Conservation (phyloP, 2,888 invertebrate genomes). For the Conomelus anceps region DNA sequence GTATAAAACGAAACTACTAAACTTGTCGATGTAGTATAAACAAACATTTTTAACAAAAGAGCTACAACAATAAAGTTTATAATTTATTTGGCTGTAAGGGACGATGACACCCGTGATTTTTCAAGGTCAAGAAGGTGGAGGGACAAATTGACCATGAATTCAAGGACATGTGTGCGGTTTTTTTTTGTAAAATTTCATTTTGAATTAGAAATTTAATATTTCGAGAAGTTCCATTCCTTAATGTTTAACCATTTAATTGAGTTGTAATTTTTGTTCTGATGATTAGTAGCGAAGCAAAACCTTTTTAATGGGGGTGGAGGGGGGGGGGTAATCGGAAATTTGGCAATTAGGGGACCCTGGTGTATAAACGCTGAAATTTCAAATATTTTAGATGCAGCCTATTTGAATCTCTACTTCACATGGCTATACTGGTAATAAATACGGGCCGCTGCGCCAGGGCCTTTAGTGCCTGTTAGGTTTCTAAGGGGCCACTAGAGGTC, state of each 20-base stretch:
- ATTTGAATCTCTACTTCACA: too few relatives aligned
- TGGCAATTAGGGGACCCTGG: too few relatives aligned
- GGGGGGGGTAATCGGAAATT: too few relatives aligned
- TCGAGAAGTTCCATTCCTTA: neutral
- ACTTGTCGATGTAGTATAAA: neutral
- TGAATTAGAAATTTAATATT: neutral
- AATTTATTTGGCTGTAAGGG: neutral
- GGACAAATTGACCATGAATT: neutral
- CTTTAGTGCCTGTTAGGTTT: too few relatives aligned
- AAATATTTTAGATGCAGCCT: too few relatives aligned
- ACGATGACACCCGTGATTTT: neutral
- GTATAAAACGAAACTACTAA: neutral
- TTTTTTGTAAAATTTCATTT: too few relatives aligned
- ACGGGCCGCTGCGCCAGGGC: too few relatives aligned
- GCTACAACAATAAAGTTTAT: neutral
- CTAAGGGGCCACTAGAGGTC: too few relatives aligned
- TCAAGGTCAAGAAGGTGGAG: neutral
- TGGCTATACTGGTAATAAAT: too few relatives aligned
- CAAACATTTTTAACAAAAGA: neutral
- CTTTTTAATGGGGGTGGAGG: too few relatives aligned
- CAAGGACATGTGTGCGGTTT: neutral
- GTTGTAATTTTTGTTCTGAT: neutral
- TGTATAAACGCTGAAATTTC: too few relatives aligned
- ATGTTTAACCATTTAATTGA: neutral
- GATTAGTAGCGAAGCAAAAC: too few relatives aligned